phyloP scores from a whole-genome alignment of 2,113 vertebrate species.

The Clarias macrocephalus region DNA sequence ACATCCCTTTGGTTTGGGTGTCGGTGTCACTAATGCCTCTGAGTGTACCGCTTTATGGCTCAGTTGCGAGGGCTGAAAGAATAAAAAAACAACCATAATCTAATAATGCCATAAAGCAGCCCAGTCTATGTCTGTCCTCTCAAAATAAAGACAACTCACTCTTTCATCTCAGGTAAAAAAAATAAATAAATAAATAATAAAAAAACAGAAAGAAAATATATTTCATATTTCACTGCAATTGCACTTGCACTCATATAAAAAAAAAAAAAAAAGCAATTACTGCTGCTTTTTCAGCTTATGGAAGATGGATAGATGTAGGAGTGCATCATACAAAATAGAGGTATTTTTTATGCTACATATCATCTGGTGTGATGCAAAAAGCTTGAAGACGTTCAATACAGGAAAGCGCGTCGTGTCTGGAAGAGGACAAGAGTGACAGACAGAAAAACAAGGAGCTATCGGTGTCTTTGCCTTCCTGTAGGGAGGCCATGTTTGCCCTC shows the following conservation, averaged over 20 bases:
- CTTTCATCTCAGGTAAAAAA: background rate
- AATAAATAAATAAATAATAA: too few relatives aligned
- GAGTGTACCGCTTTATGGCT: conserved; percentile 69
- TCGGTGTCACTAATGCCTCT: conserved; percentile 33
- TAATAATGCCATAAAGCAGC: conserved; percentile 61
- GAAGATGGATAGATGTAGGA: background rate
- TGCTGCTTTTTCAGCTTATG: conserved; percentile 56
- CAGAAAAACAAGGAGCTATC: conserved; percentile 58
- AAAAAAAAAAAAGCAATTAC: too few relatives aligned
- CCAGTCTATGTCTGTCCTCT: conserved; percentile 44
- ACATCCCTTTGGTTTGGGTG: background rate
- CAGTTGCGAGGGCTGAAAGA: conserved; percentile 41
- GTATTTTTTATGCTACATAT: conserved; percentile 38
- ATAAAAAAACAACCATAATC: conserved; percentile 66
- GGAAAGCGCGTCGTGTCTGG: too few relatives aligned
- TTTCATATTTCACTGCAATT: background rate
- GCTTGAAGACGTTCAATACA: background rate
- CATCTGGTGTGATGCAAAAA: background rate
- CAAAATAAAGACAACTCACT: conserved; percentile 52
- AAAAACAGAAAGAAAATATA: conserved; percentile 54
- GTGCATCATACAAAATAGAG: background rate
- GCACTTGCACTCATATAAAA: conserved; percentile 36
- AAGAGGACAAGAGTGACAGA: background rate
- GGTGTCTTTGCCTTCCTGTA: conserved; percentile 36
- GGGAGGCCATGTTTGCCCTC: conserved; percentile 51